Base-by-base conservation (phyloP, 2,888 invertebrate species). In the Melangyna quadrimaculata region DNA sequence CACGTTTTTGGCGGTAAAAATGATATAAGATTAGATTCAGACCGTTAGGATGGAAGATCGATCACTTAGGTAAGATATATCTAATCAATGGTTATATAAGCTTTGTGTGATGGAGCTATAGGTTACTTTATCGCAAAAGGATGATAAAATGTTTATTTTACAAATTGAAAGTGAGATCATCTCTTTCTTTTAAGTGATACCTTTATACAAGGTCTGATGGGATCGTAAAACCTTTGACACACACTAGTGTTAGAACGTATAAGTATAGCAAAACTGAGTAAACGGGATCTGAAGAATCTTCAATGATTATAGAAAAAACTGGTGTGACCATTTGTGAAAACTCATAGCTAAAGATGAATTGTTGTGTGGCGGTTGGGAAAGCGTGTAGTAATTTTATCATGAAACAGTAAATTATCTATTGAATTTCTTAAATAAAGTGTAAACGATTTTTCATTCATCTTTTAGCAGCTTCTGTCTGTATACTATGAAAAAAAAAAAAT, bases 1-100 rank as follows among this genome's bases (percentile, higher is more conserved):
- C 65, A 65, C 65, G 65, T 37, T 65, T 63, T 45, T 40, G 70
- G 57, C 43, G 51, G 74, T 19, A 45, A 72, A 71, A 45, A 65
- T 65, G 19, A 59, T 37, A 32, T 63, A 22, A 55, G 45, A 70
- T 61, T 51, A 37, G 63, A 71, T 67, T 32, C n/a, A 53, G 27
- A 72, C 71, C 37, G 57, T 71, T 51, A 19, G 61, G 48, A 45
- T 17, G 32, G 57, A 63, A 37, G 65, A 78, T 79, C 57, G 65
- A 73, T 59, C 51, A 71, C 35, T 63, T 43, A n/a, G 32, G 53
- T 35, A 53, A 45, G 24, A 37, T 48, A 35, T 19, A 19, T 17
- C 1, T 55, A 4, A 32, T 27, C n/a, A n/a, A n/a, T n/a, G n/a
- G n/a, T n/a, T n/a, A 5, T 4, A 40, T n/a, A 27, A n/a, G 40